phyloP scores from a whole-genome alignment of 2,888 invertebrate species.

The Choristoneura rosaceana region DNA sequence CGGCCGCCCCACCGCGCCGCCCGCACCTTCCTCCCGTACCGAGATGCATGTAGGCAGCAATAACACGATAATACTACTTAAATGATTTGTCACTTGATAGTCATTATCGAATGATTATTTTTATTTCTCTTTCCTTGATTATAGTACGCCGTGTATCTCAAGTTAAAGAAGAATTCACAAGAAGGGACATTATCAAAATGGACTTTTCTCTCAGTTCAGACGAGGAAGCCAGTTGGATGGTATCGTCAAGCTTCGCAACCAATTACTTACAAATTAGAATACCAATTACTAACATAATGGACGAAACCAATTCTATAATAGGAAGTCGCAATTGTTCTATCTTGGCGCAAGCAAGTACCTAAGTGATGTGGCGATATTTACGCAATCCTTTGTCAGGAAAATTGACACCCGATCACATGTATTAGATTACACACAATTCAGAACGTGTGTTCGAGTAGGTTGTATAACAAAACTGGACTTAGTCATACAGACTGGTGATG shows the following conservation, averaged over 20 bases:
- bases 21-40: conserved; percentile 45
- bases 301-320: conserved; percentile 8
- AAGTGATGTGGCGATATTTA: conserved; percentile 49
- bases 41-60: conserved; percentile 37
- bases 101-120: background rate
- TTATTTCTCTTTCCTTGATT: background rate
- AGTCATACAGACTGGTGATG: background rate
- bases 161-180: too few species aligned
- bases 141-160: too few species aligned
- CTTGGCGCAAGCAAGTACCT: conserved; percentile 43
- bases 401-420: conserved; percentile 47
- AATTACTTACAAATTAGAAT: background rate
- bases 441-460: conserved; percentile 24
- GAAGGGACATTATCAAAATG: background rate
- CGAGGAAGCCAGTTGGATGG: background rate
- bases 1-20: conserved; percentile 51
- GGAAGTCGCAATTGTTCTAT: conserved; percentile 13
- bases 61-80: background rate
- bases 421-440: conserved; percentile 32
- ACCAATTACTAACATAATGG: background rate
- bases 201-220: background rate
- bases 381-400: conserved; percentile 55
- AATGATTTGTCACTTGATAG: conserved; percentile 12
- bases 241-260: background rate
- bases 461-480: conserved; percentile 26